Evolutionary conservation across 1,140 invertebrate species (phyloP).

Genomic region (Zaprionus inermis): DNA sequence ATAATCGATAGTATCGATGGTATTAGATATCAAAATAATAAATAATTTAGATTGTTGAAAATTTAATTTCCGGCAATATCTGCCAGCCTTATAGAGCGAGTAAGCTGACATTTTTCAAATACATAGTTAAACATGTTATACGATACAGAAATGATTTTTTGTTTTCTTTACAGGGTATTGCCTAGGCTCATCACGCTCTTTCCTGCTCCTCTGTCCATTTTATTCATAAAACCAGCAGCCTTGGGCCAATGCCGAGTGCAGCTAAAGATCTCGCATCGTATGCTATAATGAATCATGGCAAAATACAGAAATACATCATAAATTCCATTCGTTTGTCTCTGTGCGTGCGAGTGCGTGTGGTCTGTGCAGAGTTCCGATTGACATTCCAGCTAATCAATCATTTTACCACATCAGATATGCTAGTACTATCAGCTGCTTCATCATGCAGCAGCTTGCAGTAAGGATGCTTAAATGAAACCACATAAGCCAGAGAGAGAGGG

Average conservation of each 20-base stretch:
- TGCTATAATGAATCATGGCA: slow-evolving; percentile 6
- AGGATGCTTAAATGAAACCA: background rate
- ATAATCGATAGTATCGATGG: too few relatives aligned
- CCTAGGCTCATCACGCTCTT: background rate
- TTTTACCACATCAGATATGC: background rate
- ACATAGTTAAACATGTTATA: too few relatives aligned
- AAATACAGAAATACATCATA: slow-evolving; percentile 15
- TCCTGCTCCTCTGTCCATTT: background rate
- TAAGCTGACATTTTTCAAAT: too few relatives aligned
- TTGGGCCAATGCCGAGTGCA: background rate
- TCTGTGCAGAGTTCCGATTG: slow-evolving; percentile 8
- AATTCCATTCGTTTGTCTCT: background rate
- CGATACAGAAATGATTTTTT: too few relatives aligned
- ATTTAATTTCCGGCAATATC: too few relatives aligned
- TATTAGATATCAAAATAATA: too few relatives aligned
- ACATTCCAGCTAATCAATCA: slow-evolving; percentile 22
- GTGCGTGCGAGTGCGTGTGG: background rate
- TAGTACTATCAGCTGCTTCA: slow-evolving; percentile 12
- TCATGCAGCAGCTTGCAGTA: slow-evolving; percentile 5
- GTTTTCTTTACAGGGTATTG: background rate
- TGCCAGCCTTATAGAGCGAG: too few relatives aligned
- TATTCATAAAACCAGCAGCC: slow-evolving; percentile 22
- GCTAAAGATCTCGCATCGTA: background rate
- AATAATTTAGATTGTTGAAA: too few relatives aligned
- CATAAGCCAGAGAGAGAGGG: background rate